These are phyloP conservation scores for Stegodyphus mimosarum DNA, from an alignment of 1,140 invertebrate genomes.

Conservation along the genomic window DNA sequence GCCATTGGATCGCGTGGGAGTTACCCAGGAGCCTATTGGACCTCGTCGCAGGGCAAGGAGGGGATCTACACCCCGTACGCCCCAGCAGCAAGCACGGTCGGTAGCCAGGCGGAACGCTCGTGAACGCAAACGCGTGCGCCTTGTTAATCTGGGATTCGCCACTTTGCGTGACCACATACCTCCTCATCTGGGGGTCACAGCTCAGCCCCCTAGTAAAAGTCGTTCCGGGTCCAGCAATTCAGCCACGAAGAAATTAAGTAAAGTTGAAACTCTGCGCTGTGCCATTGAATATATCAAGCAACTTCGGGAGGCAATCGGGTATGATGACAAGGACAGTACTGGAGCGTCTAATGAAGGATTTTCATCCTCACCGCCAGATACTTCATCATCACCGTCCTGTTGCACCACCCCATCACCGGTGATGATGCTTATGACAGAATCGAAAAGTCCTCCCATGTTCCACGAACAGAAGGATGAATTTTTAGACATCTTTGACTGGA, in stretches of 20 bases:
- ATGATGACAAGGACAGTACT: slow-evolving; percentile 72
- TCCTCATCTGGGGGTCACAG: neutral
- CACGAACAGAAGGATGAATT: slow-evolving; percentile 52
- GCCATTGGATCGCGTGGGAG: slow-evolving; percentile 48
- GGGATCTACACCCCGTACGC: slow-evolving; percentile 33
- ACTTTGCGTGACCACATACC: slow-evolving; percentile 62
- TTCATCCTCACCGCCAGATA: slow-evolving; percentile 4
- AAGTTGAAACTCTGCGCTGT: slow-evolving; percentile 92
- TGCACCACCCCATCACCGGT: slow-evolving; percentile 31
- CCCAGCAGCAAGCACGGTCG: slow-evolving; percentile 63
- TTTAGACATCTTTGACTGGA: slow-evolving; percentile 47
- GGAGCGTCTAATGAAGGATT: slow-evolving; percentile 26
- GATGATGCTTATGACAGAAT: slow-evolving; percentile 16
- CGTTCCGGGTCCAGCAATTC: slow-evolving; percentile 50
- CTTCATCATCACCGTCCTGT: slow-evolving; percentile 27
- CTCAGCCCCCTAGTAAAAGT: slow-evolving; percentile 68
- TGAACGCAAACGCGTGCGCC: slow-evolving; percentile 69
- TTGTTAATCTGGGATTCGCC: slow-evolving; percentile 67
- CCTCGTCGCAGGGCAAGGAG: slow-evolving; percentile 22
- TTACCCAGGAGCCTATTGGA: slow-evolving; percentile 20
- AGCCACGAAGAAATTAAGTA: slow-evolving; percentile 88
- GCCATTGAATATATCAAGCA: slow-evolving; percentile 93
- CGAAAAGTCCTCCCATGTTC: neutral
- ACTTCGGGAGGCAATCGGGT: slow-evolving; percentile 73
- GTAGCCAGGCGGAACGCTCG: slow-evolving; percentile 69